These are phyloP conservation scores for Perca flavescens DNA, from an alignment of 2,113 vertebrate species.

Conservation along the genomic window DNA sequence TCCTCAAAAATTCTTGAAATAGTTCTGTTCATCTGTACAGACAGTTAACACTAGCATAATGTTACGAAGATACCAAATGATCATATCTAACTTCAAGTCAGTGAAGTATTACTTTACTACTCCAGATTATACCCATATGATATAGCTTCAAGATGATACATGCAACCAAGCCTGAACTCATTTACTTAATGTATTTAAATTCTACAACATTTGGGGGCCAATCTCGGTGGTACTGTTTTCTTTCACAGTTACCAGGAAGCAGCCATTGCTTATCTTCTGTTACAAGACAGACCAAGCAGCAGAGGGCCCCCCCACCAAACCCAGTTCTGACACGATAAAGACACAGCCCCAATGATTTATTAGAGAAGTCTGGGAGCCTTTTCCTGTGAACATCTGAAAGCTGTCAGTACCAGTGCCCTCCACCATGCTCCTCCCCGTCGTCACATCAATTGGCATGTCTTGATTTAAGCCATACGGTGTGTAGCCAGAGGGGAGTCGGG, in stretches of 20 bases:
- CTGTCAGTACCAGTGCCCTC: slow-evolving; percentile 31
- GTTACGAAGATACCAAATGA: not conserved
- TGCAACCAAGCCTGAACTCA: not conserved
- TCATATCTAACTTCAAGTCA: not conserved
- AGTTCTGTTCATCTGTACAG: not conserved
- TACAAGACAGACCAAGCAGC: slow-evolving; percentile 49
- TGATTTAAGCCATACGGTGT: slow-evolving; percentile 50
- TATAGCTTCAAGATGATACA: not conserved
- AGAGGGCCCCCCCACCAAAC: slow-evolving; percentile 13
- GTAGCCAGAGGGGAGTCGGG: not conserved
- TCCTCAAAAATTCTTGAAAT: slow-evolving; percentile 61
- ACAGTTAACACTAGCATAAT: not conserved
- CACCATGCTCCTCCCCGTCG: slow-evolving; percentile 14
- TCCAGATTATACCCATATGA: not conserved
- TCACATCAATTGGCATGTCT: slow-evolving; percentile 49
- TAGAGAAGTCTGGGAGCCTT: slow-evolving; percentile 40
- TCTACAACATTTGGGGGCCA: not conserved
- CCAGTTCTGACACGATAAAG: slow-evolving; percentile 56
- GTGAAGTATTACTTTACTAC: not conserved
- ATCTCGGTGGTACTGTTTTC: slow-evolving; percentile 1
- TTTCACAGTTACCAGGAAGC: slow-evolving; percentile 25
- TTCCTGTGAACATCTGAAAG: slow-evolving; percentile 50
- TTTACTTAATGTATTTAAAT: not conserved
- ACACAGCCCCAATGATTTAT: slow-evolving; percentile 49
- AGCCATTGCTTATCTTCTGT: slow-evolving; percentile 58